These are phyloP conservation scores for Syrphus vitripennis DNA, from an alignment of 2,888 invertebrate species.

Conservation along the genomic window DNA sequence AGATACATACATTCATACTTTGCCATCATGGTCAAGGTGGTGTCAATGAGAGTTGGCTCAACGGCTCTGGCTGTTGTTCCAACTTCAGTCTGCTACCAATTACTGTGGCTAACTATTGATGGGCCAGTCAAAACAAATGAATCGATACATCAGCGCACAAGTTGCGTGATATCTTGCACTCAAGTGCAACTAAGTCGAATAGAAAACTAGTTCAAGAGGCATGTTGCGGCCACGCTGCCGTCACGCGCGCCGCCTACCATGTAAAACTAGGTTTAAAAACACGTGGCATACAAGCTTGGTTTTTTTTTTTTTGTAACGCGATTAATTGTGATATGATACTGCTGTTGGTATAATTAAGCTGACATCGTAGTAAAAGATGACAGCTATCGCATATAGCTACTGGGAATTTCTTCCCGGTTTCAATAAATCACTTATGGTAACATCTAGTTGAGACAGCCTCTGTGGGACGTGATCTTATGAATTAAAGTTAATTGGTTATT, in stretches of 20 bases:
- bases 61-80: not conserved
- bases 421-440: conserved; percentile 39
- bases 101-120: not conserved
- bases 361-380: conserved; percentile 26
- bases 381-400: not conserved
- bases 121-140: conserved; percentile 7
- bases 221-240: too few species aligned
- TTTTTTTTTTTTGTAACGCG: conserved; percentile 7
- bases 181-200: not conserved
- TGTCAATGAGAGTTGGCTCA: not conserved
- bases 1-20: not conserved
- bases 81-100: not conserved
- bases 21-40: conserved; percentile 39
- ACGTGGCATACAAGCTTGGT: conserved; percentile 41
- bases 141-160: not conserved
- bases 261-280: not conserved
- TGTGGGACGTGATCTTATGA: conserved; percentile 1
- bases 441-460: conserved; percentile 4
- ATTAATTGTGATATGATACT: not conserved
- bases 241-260: too few species aligned
- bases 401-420: conserved; percentile 35
- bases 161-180: not conserved
- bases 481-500: conserved; percentile 14
- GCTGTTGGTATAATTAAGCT: conserved; percentile 12
- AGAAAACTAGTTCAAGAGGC: conserved; percentile 16